Percentiles rank a stretch among this genome's conserved stretches.
These are phyloP conservation scores for Betta splendens DNA, from an alignment of 2,797 vertebrate genomes.

Conservation along the genomic window DNA sequence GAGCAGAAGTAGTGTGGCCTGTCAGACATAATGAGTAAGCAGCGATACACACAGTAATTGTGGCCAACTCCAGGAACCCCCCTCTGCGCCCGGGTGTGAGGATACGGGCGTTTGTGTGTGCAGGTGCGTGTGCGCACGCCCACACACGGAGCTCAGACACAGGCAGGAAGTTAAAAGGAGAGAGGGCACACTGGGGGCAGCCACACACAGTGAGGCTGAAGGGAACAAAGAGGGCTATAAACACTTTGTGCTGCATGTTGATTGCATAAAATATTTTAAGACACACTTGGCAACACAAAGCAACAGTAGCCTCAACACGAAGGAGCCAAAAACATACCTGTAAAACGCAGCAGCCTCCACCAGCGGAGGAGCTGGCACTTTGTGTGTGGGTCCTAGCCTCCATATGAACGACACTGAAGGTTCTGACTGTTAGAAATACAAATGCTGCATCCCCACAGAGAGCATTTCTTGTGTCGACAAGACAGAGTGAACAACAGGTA, in stretches of 20 bases:
- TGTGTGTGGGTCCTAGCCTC: too few species aligned
- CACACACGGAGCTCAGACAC: slow-evolving; percentile 5
- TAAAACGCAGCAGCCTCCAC: not conserved
- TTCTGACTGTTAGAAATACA: too few species aligned
- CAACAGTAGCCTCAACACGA: not conserved
- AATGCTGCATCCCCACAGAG: too few species aligned
- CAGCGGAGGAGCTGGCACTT: not conserved
- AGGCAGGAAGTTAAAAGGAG: slow-evolving; percentile 42
- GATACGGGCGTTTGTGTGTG: slow-evolving; percentile 69
- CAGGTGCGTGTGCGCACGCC: slow-evolving; percentile 8
- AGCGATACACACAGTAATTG: slow-evolving; percentile 82
- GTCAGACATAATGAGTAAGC: slow-evolving; percentile 84
- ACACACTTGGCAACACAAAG: slow-evolving; percentile 6
- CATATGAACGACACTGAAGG: too few species aligned
- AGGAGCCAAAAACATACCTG: not conserved
- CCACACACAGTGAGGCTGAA: slow-evolving; percentile 44
- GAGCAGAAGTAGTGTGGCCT: slow-evolving; percentile 79
- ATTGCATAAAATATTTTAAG: slow-evolving; percentile 35
- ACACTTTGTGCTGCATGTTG: slow-evolving; percentile 45
- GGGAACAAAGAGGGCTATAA: slow-evolving; percentile 48
- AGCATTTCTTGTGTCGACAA: too few species aligned
- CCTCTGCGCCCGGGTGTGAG: slow-evolving; percentile 53
- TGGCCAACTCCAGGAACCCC: slow-evolving; percentile 76
- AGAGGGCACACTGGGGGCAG: slow-evolving; percentile 47
- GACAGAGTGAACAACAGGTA: slow-evolving; percentile 4